A percentile compares a stretch with the other conserved stretches of the same genome.
Evolutionary conservation across 1,140 invertebrate species (phyloP).

Genomic region (Drosophila takahashii): DNA sequence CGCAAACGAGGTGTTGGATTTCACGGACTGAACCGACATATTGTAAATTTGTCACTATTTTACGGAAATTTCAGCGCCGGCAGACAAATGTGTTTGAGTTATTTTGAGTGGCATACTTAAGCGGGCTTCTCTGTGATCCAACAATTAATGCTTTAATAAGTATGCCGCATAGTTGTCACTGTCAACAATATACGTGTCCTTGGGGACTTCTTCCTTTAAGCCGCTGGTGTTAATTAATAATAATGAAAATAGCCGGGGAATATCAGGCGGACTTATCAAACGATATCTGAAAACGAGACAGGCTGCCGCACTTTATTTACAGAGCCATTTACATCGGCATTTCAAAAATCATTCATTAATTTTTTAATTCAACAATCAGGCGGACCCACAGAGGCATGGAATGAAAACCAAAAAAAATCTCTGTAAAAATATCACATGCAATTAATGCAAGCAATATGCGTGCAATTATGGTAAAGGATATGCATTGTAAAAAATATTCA

Average conservation of each 20-base stretch:
- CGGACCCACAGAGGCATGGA: background rate
- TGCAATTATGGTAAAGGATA: conserved; percentile 17
- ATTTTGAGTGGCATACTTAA: conserved; percentile 26
- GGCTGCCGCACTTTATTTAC: conserved; percentile 23
- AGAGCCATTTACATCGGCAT: conserved; percentile 35
- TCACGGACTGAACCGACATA: background rate
- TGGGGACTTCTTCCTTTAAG: conserved; percentile 7
- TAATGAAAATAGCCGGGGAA: conserved; percentile 22
- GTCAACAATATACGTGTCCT: background rate
- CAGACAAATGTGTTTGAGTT: conserved; percentile 1
- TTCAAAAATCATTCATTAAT: conserved; percentile 45
- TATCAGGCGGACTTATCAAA: conserved; percentile 19
- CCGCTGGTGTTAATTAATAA: conserved; percentile 42
- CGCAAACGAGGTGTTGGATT: background rate
- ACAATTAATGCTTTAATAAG: conserved; percentile 12
- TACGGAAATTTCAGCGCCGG: background rate
- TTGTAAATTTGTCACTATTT: background rate
- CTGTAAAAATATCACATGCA: conserved; percentile 15
- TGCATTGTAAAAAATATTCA: background rate
- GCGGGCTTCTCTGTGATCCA: background rate
- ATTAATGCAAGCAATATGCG: conserved; percentile 25
- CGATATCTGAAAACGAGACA: conserved; percentile 17
- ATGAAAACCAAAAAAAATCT: conserved; percentile 13
- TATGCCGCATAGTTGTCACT: conserved; percentile 1
- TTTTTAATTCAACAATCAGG: conserved; percentile 55